Base-by-base conservation (phyloP, 2,797 vertebrate species). In the Lates japonicus region DNA sequence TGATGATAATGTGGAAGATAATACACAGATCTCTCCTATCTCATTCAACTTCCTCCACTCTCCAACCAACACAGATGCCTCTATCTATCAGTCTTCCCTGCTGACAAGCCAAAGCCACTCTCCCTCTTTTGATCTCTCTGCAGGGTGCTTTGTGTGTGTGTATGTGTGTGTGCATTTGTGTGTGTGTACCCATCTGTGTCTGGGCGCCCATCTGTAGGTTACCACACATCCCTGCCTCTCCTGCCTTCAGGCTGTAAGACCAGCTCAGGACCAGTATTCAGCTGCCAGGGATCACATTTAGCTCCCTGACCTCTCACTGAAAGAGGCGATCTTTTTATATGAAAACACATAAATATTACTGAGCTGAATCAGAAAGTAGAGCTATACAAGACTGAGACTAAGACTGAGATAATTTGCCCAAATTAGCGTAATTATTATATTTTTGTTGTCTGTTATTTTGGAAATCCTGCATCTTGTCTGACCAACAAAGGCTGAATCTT, bases 71-170 rank as follows among this genome's bases (percentile, higher is more conserved):
- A 82, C 83, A 91, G 89, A 88, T 88, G 84, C 66, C 44, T 58
- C 81, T 55, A 5, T 78, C 88, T 35, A 78, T 90, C 85, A 75
- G 66, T 84, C 76, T 84, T 86, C 64, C 48, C 46, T 37, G 77
- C 20, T 73, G 83, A 88, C 90, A 87, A 74, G 69, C 63, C 39
- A 62, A 60, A 84, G 80, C 80, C 81, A 66, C 79, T 37, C 54
- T 80, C 57, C 42, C 31, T 57, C 55, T 69, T 83, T 74, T 85
- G 67, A 87, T 84, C 70, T 76, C 2, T 58, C 39, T 59, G 48
- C 70, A 48, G 68, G 63, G 64, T 19, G 48, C 68, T 64, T 68
- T 86, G 69, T 80, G 44, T 76, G 73, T 66, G 69, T 76, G 77
- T 57, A 64, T 82, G 68, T 67, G 70, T 69, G 69, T 76, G 31